phyloP scores from a whole-genome alignment of 2,797 vertebrate species.

The Syngnathus acus region DNA sequence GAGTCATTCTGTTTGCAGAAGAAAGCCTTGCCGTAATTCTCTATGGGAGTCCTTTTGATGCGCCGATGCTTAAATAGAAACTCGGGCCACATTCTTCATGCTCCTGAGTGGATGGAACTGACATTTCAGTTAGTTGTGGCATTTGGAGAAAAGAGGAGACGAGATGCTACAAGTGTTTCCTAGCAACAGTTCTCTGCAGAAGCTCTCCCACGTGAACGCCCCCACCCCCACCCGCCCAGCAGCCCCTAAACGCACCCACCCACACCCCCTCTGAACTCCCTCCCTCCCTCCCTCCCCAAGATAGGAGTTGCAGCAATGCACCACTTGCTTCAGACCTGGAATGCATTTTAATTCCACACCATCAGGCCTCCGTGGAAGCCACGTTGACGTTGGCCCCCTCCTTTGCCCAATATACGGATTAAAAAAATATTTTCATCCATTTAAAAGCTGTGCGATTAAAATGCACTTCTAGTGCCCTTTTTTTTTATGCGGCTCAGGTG shows the following conservation, averaged over 20 bases:
- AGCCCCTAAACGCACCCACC: slow-evolving; percentile 13
- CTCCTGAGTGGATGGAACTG: slow-evolving; percentile 44
- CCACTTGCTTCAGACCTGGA: slow-evolving; percentile 66
- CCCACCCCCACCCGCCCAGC: neutral
- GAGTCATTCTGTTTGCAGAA: neutral
- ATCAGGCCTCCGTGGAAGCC: slow-evolving; percentile 32
- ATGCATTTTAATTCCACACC: slow-evolving; percentile 56
- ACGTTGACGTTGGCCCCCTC: slow-evolving; percentile 35
- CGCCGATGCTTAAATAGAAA: slow-evolving; percentile 41
- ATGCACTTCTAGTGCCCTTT: slow-evolving; percentile 17
- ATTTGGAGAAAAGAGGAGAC: slow-evolving; percentile 50
- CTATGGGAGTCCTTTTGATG: neutral
- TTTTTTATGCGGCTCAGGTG: slow-evolving; percentile 22
- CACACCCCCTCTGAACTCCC: slow-evolving; percentile 18
- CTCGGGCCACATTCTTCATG: slow-evolving; percentile 32
- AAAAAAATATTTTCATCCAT: slow-evolving; percentile 34
- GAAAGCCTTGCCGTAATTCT: neutral
- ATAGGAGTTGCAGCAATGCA: slow-evolving; percentile 70
- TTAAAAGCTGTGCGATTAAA: slow-evolving; percentile 13
- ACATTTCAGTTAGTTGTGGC: slow-evolving; percentile 61
- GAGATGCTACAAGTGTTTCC: slow-evolving; percentile 76
- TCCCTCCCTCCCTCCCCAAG: slow-evolving; percentile 43
- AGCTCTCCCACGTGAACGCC: slow-evolving; percentile 21
- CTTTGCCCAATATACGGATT: slow-evolving; percentile 21
- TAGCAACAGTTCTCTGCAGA: slow-evolving; percentile 73